Evolutionary conservation across 2,888 invertebrate genomes (phyloP).

Genomic region (Plemyria rubiginata): DNA sequence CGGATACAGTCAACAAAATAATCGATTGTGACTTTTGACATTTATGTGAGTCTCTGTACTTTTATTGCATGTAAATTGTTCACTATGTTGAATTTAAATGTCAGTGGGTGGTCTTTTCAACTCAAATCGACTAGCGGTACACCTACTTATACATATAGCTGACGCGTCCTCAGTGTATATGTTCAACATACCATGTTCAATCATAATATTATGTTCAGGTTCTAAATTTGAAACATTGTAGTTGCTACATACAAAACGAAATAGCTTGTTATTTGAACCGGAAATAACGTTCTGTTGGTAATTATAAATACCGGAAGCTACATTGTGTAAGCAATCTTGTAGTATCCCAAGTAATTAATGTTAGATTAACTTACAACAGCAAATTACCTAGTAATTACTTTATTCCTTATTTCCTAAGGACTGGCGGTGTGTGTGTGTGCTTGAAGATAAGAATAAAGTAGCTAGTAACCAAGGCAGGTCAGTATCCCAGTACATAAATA

Average conservation of each 20-base stretch:
- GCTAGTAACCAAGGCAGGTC: no score
- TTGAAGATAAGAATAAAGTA: no score
- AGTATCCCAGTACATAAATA: no score
- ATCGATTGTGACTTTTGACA: slow-evolving; percentile 24
- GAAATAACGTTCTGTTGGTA: slow-evolving; percentile 12
- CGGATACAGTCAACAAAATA: slow-evolving; percentile 25
- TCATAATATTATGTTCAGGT: no score
- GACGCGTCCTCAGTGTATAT: no score
- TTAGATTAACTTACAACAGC: slow-evolving; percentile 12
- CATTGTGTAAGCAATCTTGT: not conserved
- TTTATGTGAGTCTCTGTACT: slow-evolving; percentile 24
- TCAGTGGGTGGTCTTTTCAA: slow-evolving; percentile 22
- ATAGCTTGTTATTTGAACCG: not conserved
- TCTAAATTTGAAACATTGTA: no score
- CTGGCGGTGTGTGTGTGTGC: not conserved
- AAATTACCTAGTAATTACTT: not conserved
- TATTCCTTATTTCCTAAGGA: not conserved
- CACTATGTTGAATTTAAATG: slow-evolving; percentile 9
- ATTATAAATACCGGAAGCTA: slow-evolving; percentile 17
- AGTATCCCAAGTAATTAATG: slow-evolving; percentile 9
- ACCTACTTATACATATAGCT: no score
- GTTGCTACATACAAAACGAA: no score
- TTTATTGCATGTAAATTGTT: slow-evolving; percentile 29
- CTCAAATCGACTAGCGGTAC: not conserved
- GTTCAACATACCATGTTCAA: no score